Evolutionary conservation across 2,888 invertebrate species (phyloP).

Genomic region (Dastarcus helophoroides): DNA sequence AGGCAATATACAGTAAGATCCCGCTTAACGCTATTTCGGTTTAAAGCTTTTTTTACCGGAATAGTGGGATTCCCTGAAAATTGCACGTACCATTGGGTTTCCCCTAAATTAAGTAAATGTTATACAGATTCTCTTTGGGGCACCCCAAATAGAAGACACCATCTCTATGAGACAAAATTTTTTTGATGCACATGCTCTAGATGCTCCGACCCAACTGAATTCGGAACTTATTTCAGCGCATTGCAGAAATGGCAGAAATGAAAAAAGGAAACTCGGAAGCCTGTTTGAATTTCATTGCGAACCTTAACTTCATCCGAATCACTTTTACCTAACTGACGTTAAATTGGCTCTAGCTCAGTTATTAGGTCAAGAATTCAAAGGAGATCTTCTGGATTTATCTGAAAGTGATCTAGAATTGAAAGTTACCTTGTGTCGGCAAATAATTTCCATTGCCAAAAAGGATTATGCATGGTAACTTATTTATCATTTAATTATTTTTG

Average conservation of each 20-base stretch:
- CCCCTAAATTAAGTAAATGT: constrained; percentile 71
- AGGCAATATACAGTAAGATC: no score
- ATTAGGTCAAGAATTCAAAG: constrained; percentile 47
- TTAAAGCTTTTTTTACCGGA: no score
- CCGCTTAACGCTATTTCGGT: no score
- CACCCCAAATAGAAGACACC: constrained; percentile 59
- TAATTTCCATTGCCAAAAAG: constrained; percentile 48
- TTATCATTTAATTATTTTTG: constrained; percentile 3
- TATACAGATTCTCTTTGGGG: constrained; percentile 80
- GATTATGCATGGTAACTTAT: constrained; percentile 53
- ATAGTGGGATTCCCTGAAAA: no score
- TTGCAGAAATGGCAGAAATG: constrained; percentile 53
- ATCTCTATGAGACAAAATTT: constrained; percentile 62
- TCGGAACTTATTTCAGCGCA: constrained; percentile 61
- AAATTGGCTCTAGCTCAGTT: constrained; percentile 59
- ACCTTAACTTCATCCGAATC: constrained; percentile 52
- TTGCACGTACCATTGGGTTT: no score
- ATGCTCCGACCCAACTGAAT: constrained; percentile 62
- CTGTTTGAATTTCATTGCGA: constrained; percentile 53
- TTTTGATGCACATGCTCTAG: constrained; percentile 62
- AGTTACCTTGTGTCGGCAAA: constrained; percentile 49
- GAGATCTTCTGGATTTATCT: constrained; percentile 43
- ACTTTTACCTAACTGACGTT: constrained; percentile 66
- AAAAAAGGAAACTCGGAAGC: constrained; percentile 48
- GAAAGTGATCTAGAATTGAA: constrained; percentile 54